Conservation (phyloP, 2,888 invertebrate species). For the Drosophila greeni region DNA sequence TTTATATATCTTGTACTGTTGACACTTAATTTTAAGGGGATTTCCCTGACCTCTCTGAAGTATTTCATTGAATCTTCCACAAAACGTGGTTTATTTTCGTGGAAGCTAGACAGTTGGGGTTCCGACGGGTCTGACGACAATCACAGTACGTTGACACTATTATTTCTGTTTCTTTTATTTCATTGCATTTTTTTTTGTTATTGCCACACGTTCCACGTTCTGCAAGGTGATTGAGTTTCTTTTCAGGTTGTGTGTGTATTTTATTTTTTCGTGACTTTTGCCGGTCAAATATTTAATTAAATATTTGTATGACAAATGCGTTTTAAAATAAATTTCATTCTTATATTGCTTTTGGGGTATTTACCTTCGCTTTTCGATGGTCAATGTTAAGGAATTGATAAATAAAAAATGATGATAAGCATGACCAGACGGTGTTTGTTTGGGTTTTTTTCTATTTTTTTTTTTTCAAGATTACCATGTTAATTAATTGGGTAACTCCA, state of each 20-base stretch:
- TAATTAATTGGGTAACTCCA: conserved; percentile 9
- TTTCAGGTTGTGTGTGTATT: no score
- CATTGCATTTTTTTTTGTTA: conserved; percentile 1
- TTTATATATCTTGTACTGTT: not conserved
- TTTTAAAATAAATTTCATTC: conserved; percentile 24
- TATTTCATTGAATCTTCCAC: not conserved
- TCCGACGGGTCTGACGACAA: not conserved
- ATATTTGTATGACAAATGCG: conserved; percentile 54
- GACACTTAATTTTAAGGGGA: not conserved
- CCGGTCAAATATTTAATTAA: conserved; percentile 26
- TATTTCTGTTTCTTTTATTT: conserved; percentile 9
- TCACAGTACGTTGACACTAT: conserved; percentile 5
- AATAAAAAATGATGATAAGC: conserved; percentile 11
- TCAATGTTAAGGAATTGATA: conserved; percentile 34
- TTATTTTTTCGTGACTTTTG: conserved; percentile 45
- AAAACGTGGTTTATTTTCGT: conserved; percentile 1
- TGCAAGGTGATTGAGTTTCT: conserved; percentile 13
- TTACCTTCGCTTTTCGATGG: conserved; percentile 22
- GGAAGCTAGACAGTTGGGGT: not conserved
- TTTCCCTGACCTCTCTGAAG: not conserved
- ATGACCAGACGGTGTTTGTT: conserved; percentile 2
- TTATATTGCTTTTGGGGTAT: conserved; percentile 18
- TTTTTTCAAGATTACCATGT: conserved; percentile 9
- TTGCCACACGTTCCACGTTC: conserved; percentile 7
- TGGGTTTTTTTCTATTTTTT: not conserved